Base-by-base conservation (phyloP, 2,797 vertebrate genomes). In the Momotus momota region DNA sequence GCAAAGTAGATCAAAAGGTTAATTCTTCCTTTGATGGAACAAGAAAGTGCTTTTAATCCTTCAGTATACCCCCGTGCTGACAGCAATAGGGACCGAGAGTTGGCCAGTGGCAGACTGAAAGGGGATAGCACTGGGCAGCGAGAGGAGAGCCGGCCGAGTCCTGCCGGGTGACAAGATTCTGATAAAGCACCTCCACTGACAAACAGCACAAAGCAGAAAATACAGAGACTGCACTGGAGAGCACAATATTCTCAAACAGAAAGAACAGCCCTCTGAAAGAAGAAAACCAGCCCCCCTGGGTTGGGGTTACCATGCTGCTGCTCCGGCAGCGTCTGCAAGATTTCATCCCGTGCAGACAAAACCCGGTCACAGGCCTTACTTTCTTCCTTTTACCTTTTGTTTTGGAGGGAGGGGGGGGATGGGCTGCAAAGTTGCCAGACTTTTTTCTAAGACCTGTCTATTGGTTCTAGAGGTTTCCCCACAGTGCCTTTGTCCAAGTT, bases 1-100 rank as follows among this genome's bases (percentile, higher is more conserved):
- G 88, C 78, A 82, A 94, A 94, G 54, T 70, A 89, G 93, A 96
- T 95, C 90, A 92, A 77, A 96, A 96, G 90, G 92, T 97, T 94
- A 93, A 90, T 96, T 96, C 74, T 96, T 87, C 78, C 86, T 94
- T 88, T 94, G 90, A 88, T 88, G 73, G 82, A 83, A 92, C 77
- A 92, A 86, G 82, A 90, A 92, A 84, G 82, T 86, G 88, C 73
- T 81, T 95, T 94, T 89, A 85, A 80, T 95, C 80, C 86, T 85
- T 74, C 52, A 83, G 61, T 79, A 78, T 67, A 54, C 45, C 45
- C 92, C 84, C 81, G 49, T 7, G 9, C 65, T 80, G 69, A 89
- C 65, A 69, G 65, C 81, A 83, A 86, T n/a, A 57, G 4, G 3
- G 61, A 35, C 35, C 35, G 74, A 84, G 83, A 61, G 86, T 70